These are phyloP conservation scores for Chrysochloris asiatica DNA, from an alignment of 2,113 vertebrate genomes.

Conservation along the genomic window DNA sequence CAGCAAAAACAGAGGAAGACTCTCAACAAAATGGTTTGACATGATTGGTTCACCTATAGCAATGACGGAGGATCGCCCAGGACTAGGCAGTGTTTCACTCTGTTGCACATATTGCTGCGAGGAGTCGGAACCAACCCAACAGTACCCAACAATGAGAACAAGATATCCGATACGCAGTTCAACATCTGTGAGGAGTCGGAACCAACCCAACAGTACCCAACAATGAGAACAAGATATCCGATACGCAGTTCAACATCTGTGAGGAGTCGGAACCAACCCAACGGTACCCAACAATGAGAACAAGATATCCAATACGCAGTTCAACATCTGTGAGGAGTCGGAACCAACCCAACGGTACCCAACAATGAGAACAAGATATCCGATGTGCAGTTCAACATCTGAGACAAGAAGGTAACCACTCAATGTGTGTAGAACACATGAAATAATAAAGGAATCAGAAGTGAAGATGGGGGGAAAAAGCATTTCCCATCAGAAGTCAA, in stretches of 20 bases:
- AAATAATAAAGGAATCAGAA: neutral
- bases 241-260: no score
- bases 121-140: neutral
- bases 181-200: neutral
- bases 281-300: neutral
- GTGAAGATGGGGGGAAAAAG: neutral
- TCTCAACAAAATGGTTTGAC: neutral
- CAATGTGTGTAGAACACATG: no score
- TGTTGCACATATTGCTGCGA: neutral
- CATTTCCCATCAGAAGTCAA: neutral
- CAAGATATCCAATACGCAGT: neutral
- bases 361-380: neutral
- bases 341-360: neutral
- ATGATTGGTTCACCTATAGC: neutral
- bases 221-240: neutral
- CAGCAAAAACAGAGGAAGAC: neutral
- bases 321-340: no score
- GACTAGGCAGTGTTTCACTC: neutral
- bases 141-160: neutral
- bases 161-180: neutral
- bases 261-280: neutral
- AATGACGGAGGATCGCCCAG: neutral
- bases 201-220: neutral
- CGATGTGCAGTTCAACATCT: neutral
- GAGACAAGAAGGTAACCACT: neutral